Evolutionary conservation across 1,140 invertebrate genomes (phyloP), one percentile per base, ranked within the genome.

Genomic region (Neodiprion lecontei): DNA sequence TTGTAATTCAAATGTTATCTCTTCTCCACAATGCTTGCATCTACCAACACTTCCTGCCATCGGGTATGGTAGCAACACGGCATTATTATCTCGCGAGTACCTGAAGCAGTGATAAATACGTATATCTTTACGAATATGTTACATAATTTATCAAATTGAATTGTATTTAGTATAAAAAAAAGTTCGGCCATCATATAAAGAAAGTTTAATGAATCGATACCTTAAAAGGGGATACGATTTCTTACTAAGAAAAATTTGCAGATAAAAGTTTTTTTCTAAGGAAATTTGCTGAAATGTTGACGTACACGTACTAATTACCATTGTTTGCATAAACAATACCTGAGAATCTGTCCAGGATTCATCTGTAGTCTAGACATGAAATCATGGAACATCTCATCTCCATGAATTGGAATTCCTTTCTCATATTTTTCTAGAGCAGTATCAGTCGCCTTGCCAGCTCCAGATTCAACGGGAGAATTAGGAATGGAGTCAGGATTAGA

Each of bases 271-370:
- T 67, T 50, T 48, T 66, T 48, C 70, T 48, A 21, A 66, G 21
- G 67, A 76, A 73, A 40, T 40, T 40, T 40, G 28, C 28, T 5
- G 28, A 5, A 5, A 40, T 5, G 28, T 40, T 40, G 5, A 40
- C 1, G 28, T 40, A 75, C 74, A 74, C 50, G 74, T 67, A 72
- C 61, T n/a, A 74, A 71, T 69, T 75, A 72, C 67, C 7, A 72
- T 12, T 73, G 17, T 28, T 28, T 49, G 65, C 65, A 70, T 48
- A 72, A 76, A 17, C n/a, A 61, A 81, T 89, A 95, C 95, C 95
- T 93, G 66, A 97, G 85, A 77, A 96, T 90, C 84, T 97, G 96
- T 48, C 93, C 92, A 47, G 95, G 94, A 89, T 94, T 94, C n/a
- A 90, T 85, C 69, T 93, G 91, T 66, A 96, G 90, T 73, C 91